Percentiles rank a stretch among this genome's conserved stretches.
Evolutionary conservation across 2,888 invertebrate genomes (phyloP).

Genomic region (Nemoura dubitans): DNA sequence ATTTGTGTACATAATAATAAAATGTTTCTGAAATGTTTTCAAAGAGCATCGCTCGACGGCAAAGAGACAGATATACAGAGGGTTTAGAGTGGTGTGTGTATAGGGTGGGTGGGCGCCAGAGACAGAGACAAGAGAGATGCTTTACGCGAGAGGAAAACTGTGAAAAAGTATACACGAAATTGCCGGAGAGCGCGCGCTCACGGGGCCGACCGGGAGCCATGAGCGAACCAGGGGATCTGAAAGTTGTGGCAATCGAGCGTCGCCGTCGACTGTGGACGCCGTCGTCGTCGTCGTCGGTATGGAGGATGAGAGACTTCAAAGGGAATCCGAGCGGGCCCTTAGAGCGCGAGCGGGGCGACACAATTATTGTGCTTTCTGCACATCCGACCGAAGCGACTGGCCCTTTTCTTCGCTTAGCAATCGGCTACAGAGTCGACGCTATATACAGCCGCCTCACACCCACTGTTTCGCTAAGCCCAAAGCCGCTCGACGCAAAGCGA

Average conservation of each 20-base stretch:
- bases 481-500: neutral
- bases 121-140: no score
- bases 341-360: neutral
- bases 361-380: slow-evolving; percentile 12
- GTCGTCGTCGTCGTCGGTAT: no score
- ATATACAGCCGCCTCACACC: no score
- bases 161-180: neutral
- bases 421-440: no score
- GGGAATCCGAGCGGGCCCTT: neutral
- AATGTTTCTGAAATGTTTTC: neutral
- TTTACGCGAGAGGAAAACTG: neutral
- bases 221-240: neutral
- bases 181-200: neutral
- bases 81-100: no score
- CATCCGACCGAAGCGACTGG: neutral
- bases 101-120: no score
- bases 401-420: neutral
- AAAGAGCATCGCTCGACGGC: neutral
- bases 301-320: neutral
- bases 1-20: no score
- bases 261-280: neutral
- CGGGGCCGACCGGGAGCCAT: no score
- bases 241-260: neutral
- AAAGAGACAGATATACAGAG: neutral
- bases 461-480: neutral